Evolutionary conservation across 2,797 vertebrate species (phyloP), one percentile per base, ranked within the genome.

Genomic region (Clarias platycephalus): DNA sequence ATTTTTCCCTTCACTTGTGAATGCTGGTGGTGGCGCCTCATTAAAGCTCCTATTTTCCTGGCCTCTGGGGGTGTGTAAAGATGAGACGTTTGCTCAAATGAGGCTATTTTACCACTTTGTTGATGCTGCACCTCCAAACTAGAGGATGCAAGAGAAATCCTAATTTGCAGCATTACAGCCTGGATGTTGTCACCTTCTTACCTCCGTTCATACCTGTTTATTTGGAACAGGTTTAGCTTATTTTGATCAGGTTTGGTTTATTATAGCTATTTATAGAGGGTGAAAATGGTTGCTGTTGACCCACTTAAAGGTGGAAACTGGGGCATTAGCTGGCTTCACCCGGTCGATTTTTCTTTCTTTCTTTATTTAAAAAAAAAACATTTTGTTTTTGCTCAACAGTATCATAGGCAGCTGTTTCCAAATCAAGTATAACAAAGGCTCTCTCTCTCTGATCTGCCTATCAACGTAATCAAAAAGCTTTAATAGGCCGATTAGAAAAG

Each of bases 251-350:
- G 91, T 93, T 90, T 87, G 89, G 93, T 91, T 94, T 94, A 93
- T 94, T 93, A 94, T 91, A 91, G 90, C 86, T 90, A 84, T 91
- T 91, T 90, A 92, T 86, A 85, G 88, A 88, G 88, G 90, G 87
- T 91, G 90, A 89, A 89, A 91, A 89, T 86, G 81, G 88, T 89
- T 90, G 90, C 89, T 34, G 86, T 81, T 94, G 95, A 94, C 94
- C 95, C 93, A 95, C 87, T 95, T 96, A 70, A 63, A 60, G 53
- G 31, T 55, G 80, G 89, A 94, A 96, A 94, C 88, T 94, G 92
- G 94, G 93, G 63, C 93, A 66, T 20, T 13, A 49, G 49, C 49
- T 72, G 60, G 26, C 4, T 80, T 55, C 66, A 85, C 90, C 84
- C 67, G 86, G 93, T 94, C 92, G 92, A 94, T 93, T 93, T 68